Conservation (phyloP, 37 sponge, comb jelly and placozoan species). For the Cliona cf. orientalis region DNA sequence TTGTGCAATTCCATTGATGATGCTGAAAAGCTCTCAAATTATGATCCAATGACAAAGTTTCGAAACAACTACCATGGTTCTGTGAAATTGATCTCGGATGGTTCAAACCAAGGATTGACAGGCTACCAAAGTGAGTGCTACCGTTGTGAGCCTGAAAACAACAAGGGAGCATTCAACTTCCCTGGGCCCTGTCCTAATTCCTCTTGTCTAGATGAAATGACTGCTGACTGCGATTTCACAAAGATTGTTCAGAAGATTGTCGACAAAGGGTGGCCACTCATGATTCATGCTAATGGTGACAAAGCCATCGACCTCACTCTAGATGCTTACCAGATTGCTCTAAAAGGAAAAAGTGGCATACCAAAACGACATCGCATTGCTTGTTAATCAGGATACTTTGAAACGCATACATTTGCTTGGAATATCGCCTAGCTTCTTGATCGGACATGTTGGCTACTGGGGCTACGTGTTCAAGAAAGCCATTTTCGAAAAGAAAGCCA, state of each 20-base stretch:
- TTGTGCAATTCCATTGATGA: background rate
- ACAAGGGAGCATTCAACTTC: background rate
- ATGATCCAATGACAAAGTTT: background rate
- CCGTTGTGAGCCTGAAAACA: background rate
- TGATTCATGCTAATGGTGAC: conserved; percentile 28
- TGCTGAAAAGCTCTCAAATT: background rate
- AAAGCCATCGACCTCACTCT: conserved; percentile 23
- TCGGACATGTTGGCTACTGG: conserved; percentile 30
- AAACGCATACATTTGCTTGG: background rate
- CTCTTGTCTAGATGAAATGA: background rate
- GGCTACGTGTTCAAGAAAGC: conserved; percentile 22
- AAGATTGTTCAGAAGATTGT: conserved; percentile 5
- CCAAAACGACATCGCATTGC: conserved; percentile 15
- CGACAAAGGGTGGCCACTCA: conserved; percentile 21
- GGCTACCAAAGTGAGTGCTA: conserved; percentile 24
- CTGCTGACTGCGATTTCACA: conserved; percentile 3
- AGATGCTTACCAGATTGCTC: conserved; percentile 1
- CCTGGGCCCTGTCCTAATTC: background rate
- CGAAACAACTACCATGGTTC: conserved; percentile 8
- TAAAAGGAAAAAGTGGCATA: background rate
- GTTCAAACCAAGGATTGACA: conserved; percentile 40
- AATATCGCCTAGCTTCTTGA: conserved; percentile 22
- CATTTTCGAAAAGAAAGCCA: conserved; percentile 14
- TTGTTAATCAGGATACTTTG: background rate
- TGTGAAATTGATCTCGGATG: conserved; percentile 22